Evolutionary conservation across 1,140 invertebrate species (phyloP).

Genomic region (Dinoponera quadriceps): DNA sequence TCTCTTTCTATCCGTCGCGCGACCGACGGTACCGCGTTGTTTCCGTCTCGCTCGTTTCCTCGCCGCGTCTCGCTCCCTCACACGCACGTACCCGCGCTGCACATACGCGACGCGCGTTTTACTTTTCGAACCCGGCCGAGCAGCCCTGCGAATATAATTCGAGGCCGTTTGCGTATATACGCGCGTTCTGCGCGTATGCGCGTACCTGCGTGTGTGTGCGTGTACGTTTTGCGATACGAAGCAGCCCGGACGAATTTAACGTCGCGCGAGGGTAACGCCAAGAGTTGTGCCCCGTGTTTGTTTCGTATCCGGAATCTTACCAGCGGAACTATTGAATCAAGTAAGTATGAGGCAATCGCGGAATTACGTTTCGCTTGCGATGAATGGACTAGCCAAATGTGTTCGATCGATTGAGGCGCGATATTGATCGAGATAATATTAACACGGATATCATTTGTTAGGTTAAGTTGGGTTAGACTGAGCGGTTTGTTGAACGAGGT

Average conservation of each 20-base stretch:
- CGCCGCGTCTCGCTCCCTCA: slow-evolving; percentile 19
- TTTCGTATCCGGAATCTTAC: slow-evolving; percentile 12
- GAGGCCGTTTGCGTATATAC: neutral
- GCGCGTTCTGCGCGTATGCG: slow-evolving; percentile 1
- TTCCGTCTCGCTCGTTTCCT: slow-evolving; percentile 23
- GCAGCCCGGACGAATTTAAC: slow-evolving; percentile 14
- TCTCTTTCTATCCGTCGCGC: slow-evolving; percentile 38
- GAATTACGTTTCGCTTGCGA: neutral
- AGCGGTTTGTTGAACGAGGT: too few relatives aligned
- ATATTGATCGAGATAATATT: too few relatives aligned
- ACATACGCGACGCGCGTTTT: slow-evolving; percentile 65
- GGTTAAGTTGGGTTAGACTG: too few relatives aligned
- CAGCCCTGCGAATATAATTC: slow-evolving; percentile 65
- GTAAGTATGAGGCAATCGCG: slow-evolving; percentile 1
- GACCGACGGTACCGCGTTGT: slow-evolving; percentile 32
- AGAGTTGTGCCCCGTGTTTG: slow-evolving; percentile 3
- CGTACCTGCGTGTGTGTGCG: neutral
- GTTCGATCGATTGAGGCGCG: too few relatives aligned
- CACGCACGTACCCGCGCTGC: slow-evolving; percentile 8
- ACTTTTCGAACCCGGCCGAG: slow-evolving; percentile 70
- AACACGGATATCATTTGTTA: too few relatives aligned
- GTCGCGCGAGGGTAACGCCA: slow-evolving; percentile 21
- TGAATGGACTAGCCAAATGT: neutral
- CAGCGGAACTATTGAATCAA: neutral
- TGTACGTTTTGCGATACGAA: neutral